phyloP scores from a whole-genome alignment of 2,797 vertebrate species.

The Lemur catta region DNA sequence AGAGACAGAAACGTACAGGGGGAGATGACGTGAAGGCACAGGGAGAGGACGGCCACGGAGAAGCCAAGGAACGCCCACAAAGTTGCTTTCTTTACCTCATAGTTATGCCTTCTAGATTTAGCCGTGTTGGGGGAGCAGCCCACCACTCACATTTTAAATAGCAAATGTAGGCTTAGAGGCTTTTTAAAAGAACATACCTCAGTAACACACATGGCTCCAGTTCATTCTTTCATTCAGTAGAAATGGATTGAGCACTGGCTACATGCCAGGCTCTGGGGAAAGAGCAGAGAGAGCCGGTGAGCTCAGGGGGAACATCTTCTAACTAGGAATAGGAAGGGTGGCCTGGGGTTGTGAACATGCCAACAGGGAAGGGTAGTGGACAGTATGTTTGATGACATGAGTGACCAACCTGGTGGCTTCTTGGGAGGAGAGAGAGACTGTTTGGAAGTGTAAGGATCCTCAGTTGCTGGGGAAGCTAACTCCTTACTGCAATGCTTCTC shows the following conservation, averaged over 20 bases:
- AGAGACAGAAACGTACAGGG: not conserved
- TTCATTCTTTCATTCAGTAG: not conserved
- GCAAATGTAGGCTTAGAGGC: not conserved
- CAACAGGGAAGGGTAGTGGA: no score
- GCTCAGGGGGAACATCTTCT: not conserved
- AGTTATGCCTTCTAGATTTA: not conserved
- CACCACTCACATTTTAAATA: not conserved
- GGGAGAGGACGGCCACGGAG: not conserved
- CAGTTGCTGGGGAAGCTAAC: not conserved
- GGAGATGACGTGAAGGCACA: not conserved
- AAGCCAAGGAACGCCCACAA: not conserved
- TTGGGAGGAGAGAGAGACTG: not conserved
- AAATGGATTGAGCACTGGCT: not conserved
- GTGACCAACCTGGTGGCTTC: not conserved
- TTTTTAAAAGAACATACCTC: not conserved
- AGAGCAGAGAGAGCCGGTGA: not conserved
- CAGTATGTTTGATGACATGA: fast-evolving
- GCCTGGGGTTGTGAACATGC: not conserved
- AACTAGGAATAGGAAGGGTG: not conserved
- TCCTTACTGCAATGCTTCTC: not conserved
- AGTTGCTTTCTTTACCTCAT: not conserved
- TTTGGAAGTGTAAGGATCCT: not conserved
- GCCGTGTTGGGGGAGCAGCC: not conserved
- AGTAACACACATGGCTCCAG: not conserved
- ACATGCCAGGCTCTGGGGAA: not conserved